phyloP scores from a whole-genome alignment of 2,797 vertebrate genomes.

The Sebastes minor region DNA sequence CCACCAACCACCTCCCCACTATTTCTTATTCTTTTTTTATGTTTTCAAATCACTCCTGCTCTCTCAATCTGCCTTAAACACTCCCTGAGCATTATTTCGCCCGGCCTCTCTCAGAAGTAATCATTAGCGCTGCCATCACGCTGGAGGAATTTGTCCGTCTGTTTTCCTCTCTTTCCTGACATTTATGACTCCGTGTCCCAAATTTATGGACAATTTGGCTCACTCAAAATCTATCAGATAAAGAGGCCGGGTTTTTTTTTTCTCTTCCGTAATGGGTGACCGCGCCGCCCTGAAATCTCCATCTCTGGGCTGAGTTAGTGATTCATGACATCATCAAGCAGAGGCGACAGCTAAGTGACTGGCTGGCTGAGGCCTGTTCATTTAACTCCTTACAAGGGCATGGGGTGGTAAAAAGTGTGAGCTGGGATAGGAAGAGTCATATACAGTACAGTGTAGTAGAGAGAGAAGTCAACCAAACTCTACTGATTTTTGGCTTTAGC shows the following conservation, averaged over 20 bases:
- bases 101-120: slow-evolving; percentile 21
- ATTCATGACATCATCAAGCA: slow-evolving; percentile 67
- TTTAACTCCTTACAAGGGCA: slow-evolving; percentile 49
- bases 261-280: slow-evolving; percentile 60
- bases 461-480: slow-evolving; percentile 2
- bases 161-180: slow-evolving; percentile 72
- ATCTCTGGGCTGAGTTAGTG: slow-evolving; percentile 61
- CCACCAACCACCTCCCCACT: not conserved
- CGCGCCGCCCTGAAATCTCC: slow-evolving; percentile 50
- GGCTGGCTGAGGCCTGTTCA: slow-evolving; percentile 56
- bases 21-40: not conserved
- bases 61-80: slow-evolving; percentile 9
- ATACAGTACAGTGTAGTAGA: not conserved
- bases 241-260: slow-evolving; percentile 67
- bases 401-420: slow-evolving; percentile 17
- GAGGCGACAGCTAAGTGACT: slow-evolving; percentile 64
- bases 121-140: slow-evolving; percentile 71
- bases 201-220: slow-evolving; percentile 80
- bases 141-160: slow-evolving; percentile 64
- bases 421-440: slow-evolving; percentile 7
- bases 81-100: slow-evolving; percentile 16
- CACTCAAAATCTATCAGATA: slow-evolving; percentile 76
- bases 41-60: slow-evolving; percentile 14
- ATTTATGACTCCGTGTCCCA: slow-evolving; percentile 75
- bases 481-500: not conserved